These are phyloP conservation scores for Catocala sponsa DNA, from an alignment of 2,888 invertebrate species.

Conservation along the genomic window DNA sequence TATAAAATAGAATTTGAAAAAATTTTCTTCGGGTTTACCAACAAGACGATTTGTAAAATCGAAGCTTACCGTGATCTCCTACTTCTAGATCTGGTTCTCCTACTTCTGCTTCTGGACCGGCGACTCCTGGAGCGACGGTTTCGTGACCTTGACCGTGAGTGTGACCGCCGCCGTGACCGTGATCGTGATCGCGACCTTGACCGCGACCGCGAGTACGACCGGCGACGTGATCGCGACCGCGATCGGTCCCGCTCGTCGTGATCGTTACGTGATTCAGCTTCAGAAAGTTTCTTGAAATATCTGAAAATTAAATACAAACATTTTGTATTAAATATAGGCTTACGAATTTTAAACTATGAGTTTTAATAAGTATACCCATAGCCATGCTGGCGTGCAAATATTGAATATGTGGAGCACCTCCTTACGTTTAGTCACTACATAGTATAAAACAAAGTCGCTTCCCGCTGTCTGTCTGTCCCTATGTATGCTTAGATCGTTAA, in stretches of 20 bases:
- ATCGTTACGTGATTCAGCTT: conserved; percentile 84
- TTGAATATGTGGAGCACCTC: too few relatives aligned
- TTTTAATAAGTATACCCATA: too few relatives aligned
- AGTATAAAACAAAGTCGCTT: too few relatives aligned
- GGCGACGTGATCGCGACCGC: conserved; percentile 50
- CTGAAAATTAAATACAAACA: conserved; percentile 36
- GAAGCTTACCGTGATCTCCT: conserved; percentile 53
- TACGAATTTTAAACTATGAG: too few relatives aligned
- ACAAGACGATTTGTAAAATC: too few relatives aligned
- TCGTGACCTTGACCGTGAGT: conserved; percentile 38
- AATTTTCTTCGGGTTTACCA: too few relatives aligned
- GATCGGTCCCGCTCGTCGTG: conserved; percentile 74
- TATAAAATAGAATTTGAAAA: too few relatives aligned
- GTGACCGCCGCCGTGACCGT: conserved; percentile 59
- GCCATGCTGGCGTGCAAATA: too few relatives aligned
- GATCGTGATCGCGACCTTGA: conserved; percentile 59
- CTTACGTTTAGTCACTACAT: too few relatives aligned
- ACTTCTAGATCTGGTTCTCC: conserved; percentile 68
- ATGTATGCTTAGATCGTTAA: too few relatives aligned
- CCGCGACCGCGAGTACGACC: conserved; percentile 53
- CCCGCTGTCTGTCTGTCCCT: too few relatives aligned
- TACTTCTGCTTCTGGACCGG: conserved; percentile 66
- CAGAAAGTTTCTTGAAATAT: conserved; percentile 78
- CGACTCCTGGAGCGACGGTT: conserved; percentile 48
- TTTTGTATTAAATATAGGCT: too few relatives aligned